phyloP scores from a whole-genome alignment of 2,113 vertebrate species.

The Colistium nudipinnis region DNA sequence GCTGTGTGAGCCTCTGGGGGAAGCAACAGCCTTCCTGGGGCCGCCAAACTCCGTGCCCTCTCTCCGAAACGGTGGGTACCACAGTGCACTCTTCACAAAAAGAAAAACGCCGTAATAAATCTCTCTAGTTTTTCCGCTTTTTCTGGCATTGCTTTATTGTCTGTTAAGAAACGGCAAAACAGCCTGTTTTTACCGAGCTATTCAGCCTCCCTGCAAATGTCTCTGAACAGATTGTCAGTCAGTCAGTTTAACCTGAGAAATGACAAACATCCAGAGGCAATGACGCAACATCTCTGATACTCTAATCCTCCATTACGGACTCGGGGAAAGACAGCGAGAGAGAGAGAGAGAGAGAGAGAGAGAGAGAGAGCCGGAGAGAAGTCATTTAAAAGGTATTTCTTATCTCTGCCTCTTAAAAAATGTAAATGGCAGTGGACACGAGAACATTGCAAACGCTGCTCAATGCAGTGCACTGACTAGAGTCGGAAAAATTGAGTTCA shows the following conservation, averaged over 20 bases:
- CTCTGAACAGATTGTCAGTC: conserved; percentile 5
- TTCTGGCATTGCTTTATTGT: neutral
- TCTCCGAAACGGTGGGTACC: conserved; percentile 17
- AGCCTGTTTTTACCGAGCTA: neutral
- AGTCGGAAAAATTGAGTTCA: neutral
- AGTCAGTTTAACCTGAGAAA: conserved; percentile 18
- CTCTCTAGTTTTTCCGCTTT: conserved; percentile 12
- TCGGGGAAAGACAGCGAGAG: neutral
- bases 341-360: neutral
- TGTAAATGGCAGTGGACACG: neutral
- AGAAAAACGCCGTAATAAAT: neutral
- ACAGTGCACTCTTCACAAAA: neutral
- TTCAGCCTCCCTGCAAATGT: neutral
- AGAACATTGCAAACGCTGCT: neutral
- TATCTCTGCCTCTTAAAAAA: neutral
- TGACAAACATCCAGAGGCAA: neutral
- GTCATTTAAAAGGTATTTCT: neutral
- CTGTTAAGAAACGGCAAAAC: neutral
- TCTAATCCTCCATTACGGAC: neutral
- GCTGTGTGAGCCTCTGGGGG: conserved; percentile 41
- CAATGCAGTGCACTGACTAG: neutral
- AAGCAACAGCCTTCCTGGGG: conserved; percentile 44
- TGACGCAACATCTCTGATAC: neutral
- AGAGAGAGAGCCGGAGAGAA: neutral
- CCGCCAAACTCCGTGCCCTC: conserved; percentile 29